phyloP scores from a whole-genome alignment of 2,797 vertebrate genomes.

The Gouania willdenowi region DNA sequence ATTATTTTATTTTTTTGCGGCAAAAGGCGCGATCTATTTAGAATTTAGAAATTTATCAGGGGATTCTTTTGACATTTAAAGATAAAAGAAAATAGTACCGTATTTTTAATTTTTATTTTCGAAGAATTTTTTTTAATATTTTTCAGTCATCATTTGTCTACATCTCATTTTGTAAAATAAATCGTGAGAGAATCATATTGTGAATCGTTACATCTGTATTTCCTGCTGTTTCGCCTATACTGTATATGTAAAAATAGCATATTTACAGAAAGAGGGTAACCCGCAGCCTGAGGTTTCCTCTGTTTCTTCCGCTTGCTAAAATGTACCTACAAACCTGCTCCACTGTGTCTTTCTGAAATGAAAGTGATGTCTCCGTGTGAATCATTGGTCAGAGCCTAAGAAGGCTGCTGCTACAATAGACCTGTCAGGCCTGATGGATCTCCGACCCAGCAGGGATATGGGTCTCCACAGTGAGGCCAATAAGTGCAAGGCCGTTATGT shows the following conservation, averaged over 20 bases:
- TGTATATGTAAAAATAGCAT: not conserved
- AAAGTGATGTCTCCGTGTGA: constrained; percentile 69
- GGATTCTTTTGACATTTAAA: too few relatives aligned
- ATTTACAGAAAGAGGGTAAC: constrained; percentile 1
- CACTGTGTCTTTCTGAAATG: constrained; percentile 70
- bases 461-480: constrained; percentile 70
- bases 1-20: too few relatives aligned
- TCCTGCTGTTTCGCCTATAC: too few relatives aligned
- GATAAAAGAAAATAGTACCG: too few relatives aligned
- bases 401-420: constrained; percentile 71
- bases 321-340: constrained; percentile 31
- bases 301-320: constrained; percentile 38
- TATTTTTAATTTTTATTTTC: too few relatives aligned
- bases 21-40: too few relatives aligned
- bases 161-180: too few relatives aligned
- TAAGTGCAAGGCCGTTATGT: constrained; percentile 62
- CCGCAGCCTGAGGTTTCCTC: not conserved
- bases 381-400: constrained; percentile 67
- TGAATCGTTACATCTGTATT: too few relatives aligned
- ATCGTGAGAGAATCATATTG: too few relatives aligned
- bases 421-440: constrained; percentile 80
- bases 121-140: not conserved
- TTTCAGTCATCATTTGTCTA: too few relatives aligned
- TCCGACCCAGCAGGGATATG: constrained; percentile 72
- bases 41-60: too few relatives aligned